Conservation (phyloP, 2,113 vertebrate genomes). For the Argyrosomus japonicus region DNA sequence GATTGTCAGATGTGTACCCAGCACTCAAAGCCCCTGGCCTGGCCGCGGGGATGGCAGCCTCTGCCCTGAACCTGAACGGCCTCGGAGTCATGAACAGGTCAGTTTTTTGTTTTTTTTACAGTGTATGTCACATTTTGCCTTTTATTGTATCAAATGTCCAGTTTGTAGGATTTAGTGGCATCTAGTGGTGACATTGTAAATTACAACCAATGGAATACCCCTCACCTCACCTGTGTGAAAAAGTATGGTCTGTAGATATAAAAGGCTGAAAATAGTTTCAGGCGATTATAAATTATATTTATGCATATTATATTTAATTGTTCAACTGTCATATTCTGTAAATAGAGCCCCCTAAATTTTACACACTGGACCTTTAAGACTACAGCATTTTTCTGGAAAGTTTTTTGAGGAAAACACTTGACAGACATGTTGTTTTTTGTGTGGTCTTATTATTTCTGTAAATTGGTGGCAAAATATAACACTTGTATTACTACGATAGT, state of each 20-base stretch:
- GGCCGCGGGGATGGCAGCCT: slow-evolving; percentile 80
- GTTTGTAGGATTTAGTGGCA: neutral
- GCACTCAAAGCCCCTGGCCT: slow-evolving; percentile 72
- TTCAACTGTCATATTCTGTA: too few relatives aligned
- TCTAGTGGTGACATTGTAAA: too few relatives aligned
- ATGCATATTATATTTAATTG: too few relatives aligned
- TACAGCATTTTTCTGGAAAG: neutral
- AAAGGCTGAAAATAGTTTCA: too few relatives aligned
- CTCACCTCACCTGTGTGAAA: too few relatives aligned
- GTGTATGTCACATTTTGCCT: neutral
- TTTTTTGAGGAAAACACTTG: neutral
- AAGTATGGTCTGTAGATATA: too few relatives aligned
- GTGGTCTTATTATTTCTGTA: neutral
- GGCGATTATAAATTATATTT: too few relatives aligned
- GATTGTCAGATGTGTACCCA: slow-evolving; percentile 73
- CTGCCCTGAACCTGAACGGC: slow-evolving; percentile 76
- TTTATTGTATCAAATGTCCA: too few relatives aligned
- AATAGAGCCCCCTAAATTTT: too few relatives aligned
- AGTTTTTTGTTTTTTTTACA: neutral
- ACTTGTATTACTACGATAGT: neutral
- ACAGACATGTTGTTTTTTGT: neutral
- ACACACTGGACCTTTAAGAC: neutral
- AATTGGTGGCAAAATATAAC: neutral
- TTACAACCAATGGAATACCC: too few relatives aligned
- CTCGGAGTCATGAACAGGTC: slow-evolving; percentile 80